phyloP scores from a whole-genome alignment of 2,888 invertebrate genomes.

The Stenotaenia linearis region DNA sequence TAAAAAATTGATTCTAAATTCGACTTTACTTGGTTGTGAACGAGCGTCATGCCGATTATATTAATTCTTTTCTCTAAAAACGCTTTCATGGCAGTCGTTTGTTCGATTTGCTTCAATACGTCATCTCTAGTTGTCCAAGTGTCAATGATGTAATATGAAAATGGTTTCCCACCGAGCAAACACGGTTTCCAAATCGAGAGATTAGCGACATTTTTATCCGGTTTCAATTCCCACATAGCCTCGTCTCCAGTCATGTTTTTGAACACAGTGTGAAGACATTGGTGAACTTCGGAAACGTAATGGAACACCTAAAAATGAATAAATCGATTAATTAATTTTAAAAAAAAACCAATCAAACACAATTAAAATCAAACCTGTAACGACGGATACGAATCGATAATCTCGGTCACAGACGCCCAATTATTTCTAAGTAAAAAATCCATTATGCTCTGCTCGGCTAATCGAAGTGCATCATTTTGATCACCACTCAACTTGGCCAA shows the following conservation, averaged over 20 bases:
- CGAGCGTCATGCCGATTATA: not conserved
- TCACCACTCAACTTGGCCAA: slow-evolving; percentile 54
- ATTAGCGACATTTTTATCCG: not conserved
- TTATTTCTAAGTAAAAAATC: slow-evolving; percentile 18
- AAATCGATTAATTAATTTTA: not conserved
- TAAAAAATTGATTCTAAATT: not conserved
- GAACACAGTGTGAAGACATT: not conserved
- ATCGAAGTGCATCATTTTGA: not conserved
- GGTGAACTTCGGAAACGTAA: not conserved
- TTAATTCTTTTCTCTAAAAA: not conserved
- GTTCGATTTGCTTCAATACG: not conserved
- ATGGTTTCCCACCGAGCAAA: not conserved
- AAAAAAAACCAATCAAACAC: not conserved
- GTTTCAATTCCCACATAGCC: not conserved
- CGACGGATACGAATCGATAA: not conserved
- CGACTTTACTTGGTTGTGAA: not conserved
- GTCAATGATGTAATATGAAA: not conserved
- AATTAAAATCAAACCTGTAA: slow-evolving; percentile 30
- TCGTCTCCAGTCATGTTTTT: not conserved
- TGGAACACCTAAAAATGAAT: not conserved
- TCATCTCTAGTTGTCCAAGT: not conserved
- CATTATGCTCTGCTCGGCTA: slow-evolving; percentile 4
- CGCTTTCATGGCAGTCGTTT: not conserved
- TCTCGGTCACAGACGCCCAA: not conserved
- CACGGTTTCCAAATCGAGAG: not conserved